Conservation (phyloP, 2,113 vertebrate species). For the Cyprinodon brontotheroides region DNA sequence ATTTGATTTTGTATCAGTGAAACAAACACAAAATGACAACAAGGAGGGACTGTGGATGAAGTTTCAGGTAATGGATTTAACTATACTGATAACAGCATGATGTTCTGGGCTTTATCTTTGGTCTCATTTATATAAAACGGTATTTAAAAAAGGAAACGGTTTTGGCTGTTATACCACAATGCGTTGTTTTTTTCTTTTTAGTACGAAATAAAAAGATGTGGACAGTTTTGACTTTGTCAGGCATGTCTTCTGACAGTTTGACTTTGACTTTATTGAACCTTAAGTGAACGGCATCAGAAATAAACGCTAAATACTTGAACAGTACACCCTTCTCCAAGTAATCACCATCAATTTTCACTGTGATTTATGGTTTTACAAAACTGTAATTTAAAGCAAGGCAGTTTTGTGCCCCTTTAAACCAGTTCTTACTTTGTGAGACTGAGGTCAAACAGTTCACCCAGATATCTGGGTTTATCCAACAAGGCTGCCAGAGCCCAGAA, state of each 20-base stretch:
- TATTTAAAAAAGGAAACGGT: too few species aligned
- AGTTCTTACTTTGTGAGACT: slow-evolving; percentile 71
- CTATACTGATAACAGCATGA: not conserved
- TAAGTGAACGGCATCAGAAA: not conserved
- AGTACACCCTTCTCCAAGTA: not conserved
- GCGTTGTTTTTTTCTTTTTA: not conserved
- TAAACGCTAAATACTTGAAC: not conserved
- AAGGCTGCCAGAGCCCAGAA: slow-evolving; percentile 79
- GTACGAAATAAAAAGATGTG: not conserved
- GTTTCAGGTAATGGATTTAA: not conserved
- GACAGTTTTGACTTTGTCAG: not conserved
- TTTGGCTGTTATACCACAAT: not conserved
- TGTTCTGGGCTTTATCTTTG: not conserved
- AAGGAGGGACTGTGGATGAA: not conserved
- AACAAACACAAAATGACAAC: not conserved
- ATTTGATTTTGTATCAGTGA: not conserved
- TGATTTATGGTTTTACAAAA: too few species aligned
- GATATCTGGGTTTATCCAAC: slow-evolving; percentile 74
- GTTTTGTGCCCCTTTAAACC: too few species aligned
- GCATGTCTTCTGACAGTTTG: not conserved
- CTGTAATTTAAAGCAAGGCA: not conserved
- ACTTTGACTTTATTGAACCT: too few species aligned
- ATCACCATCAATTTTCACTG: too few species aligned
- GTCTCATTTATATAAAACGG: too few species aligned
- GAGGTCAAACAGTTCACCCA: slow-evolving; percentile 74